Percentiles rank a stretch among this genome's conserved stretches.
phyloP scores from a whole-genome alignment of 2,113 vertebrate genomes.

The Ceratotherium simum region DNA sequence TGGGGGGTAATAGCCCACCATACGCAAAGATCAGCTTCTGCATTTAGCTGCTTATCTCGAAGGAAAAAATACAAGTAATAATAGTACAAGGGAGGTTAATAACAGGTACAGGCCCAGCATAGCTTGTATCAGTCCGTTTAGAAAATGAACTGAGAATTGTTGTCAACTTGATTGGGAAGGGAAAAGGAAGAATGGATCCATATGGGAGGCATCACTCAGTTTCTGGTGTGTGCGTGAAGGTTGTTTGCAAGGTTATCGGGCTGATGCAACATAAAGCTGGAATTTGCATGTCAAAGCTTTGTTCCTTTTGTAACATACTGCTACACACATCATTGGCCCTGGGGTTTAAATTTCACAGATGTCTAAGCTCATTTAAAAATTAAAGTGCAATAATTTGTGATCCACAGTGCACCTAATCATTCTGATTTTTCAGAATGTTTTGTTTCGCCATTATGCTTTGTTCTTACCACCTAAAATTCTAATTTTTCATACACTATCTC shows the following conservation, averaged over 20 bases:
- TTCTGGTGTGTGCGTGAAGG: conserved; percentile 83
- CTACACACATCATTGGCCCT: conserved; percentile 84
- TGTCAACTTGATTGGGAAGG: conserved; percentile 87
- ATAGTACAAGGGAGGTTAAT: conserved; percentile 86
- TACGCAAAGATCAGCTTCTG: conserved; percentile 85
- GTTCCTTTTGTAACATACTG: conserved; percentile 84
- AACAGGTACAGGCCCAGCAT: conserved; percentile 82
- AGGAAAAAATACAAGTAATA: conserved; percentile 84
- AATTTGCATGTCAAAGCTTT: conserved; percentile 90
- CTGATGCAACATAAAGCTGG: conserved; percentile 78
- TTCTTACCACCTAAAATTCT: conserved; percentile 28
- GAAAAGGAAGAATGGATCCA: conserved; percentile 83
- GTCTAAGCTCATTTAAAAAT: conserved; percentile 89
- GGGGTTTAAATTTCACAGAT: conserved; percentile 89
- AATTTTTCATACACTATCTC: not conserved
- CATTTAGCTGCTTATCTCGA: conserved; percentile 84
- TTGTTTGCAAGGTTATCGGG: conserved; percentile 88
- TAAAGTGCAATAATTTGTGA: conserved; percentile 86
- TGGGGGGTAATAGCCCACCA: conserved; percentile 82
- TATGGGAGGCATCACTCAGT: conserved; percentile 86
- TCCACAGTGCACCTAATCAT: conserved; percentile 73
- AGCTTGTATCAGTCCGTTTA: conserved; percentile 85
- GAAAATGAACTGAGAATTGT: conserved; percentile 88
- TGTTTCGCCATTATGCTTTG: conserved; percentile 73
- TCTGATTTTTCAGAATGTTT: conserved; percentile 75